These are phyloP conservation scores for Scaptomyza parva DNA, from an alignment of 2,888 invertebrate genomes.

Conservation along the genomic window DNA sequence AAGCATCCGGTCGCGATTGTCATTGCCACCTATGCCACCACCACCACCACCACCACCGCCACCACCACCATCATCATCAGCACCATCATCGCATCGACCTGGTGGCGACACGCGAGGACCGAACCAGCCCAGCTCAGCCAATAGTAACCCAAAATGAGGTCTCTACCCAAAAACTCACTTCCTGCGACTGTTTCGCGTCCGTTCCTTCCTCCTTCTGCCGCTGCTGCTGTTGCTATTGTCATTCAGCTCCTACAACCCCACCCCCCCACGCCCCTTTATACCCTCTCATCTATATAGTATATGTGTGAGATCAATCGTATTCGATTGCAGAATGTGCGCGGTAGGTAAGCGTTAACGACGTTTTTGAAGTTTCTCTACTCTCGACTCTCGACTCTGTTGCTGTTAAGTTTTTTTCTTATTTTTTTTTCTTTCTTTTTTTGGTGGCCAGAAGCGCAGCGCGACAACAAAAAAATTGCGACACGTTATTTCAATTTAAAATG, in stretches of 20 bases:
- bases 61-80: conserved; percentile 67
- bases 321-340: conserved; percentile 83
- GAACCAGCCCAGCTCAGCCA: conserved; percentile 8
- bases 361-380: conserved; percentile 69
- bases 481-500: conserved; percentile 83
- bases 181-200: conserved; percentile 59
- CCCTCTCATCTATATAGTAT: not conserved
- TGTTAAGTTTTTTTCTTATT: too few species aligned
- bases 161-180: conserved; percentile 66
- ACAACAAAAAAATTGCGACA: conserved; percentile 77
- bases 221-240: conserved; percentile 47
- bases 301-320: conserved; percentile 82
- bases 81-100: conserved; percentile 22
- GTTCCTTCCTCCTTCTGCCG: conserved; percentile 26
- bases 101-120: conserved; percentile 56
- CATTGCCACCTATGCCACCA: conserved; percentile 82
- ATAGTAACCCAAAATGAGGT: conserved; percentile 50
- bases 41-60: conserved; percentile 40
- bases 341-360: conserved; percentile 83
- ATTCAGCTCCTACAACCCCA: conserved; percentile 28
- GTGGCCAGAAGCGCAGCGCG: conserved; percentile 65
- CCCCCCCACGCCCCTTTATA: conserved; percentile 8
- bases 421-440: conserved; percentile 37
- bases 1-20: conserved; percentile 85
- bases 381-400: conserved; percentile 22